Base-by-base conservation (phyloP, 2,113 vertebrate species). In the Calidris pugnax region DNA sequence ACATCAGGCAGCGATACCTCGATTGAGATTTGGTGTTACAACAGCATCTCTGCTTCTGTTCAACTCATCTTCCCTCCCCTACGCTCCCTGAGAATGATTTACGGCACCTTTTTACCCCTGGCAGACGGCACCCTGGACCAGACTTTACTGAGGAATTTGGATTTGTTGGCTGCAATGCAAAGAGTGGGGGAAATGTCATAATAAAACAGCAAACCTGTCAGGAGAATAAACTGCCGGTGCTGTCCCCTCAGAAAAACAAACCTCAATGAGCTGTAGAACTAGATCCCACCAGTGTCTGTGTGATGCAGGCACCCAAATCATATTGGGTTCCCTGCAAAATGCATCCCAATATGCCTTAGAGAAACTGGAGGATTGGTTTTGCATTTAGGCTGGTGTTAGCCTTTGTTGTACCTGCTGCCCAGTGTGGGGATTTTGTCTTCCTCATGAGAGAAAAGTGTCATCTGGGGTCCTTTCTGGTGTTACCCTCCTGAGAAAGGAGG, bases 61-160 rank as follows among this genome's bases (percentile, higher is more conserved):
- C 22, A 74, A 43, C 10, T 82, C 43, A 78, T 87, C 55, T 78
- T 81, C 37, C 14, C 43, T 26, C 6, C 20, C 14, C 21, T 55
- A 14, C 0, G 0, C n/a, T 57, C 55, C 23, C 13, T 75, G 43
- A 60, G 47, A 82, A 84, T 18, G 0, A 75, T 81, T 84, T 74
- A 68, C 41, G 13, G 21, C 17, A 32, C 7, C 12, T 35, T 85
- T 83, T 55, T 41, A 88, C 28, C 20, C 37, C 13, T 71, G 72
- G 35, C 43, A 68, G 48, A 75, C 0, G 0, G 17, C 17, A 72
- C 17, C 55, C 37, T 74, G 72, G 51, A 43, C 55, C 75, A 95
- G 75, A 77, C 1, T 64, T 64, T 23, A 24, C 48, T 17, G 35
- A 69, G 76, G 47, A 90, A 84, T 67, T 89, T 51, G 35, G 30